These are phyloP conservation scores for Spisula solida DNA, from an alignment of 2,888 invertebrate genomes.

Conservation along the genomic window DNA sequence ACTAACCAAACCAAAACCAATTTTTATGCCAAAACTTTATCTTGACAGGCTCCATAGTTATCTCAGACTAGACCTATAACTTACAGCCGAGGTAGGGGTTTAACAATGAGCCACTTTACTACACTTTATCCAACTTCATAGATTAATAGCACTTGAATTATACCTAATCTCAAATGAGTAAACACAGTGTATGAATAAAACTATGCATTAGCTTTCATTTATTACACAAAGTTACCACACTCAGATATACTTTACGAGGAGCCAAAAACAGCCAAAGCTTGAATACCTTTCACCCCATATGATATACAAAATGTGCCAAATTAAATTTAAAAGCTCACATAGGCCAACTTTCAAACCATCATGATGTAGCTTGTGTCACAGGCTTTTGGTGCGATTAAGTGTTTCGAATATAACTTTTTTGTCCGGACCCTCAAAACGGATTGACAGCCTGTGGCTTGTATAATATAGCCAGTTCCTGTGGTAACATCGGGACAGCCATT, in stretches of 20 bases:
- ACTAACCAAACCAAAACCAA: not conserved
- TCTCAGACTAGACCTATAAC: not conserved
- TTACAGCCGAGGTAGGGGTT: not conserved
- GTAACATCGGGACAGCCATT: too few species aligned
- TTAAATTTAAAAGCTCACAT: too few species aligned
- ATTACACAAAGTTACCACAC: not conserved
- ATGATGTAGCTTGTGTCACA: too few species aligned
- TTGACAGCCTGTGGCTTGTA: too few species aligned
- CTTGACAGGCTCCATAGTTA: not conserved
- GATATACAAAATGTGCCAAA: not conserved
- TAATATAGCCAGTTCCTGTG: too few species aligned
- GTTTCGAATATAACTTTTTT: too few species aligned
- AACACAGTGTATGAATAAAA: not conserved
- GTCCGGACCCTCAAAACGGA: too few species aligned
- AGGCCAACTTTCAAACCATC: too few species aligned
- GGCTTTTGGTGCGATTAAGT: too few species aligned
- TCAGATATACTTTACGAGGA: not conserved
- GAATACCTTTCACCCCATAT: not conserved
- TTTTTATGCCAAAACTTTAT: not conserved
- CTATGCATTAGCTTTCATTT: not conserved
- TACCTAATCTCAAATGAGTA: not conserved
- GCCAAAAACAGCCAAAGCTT: not conserved
- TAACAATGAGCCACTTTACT: conserved; percentile 31
- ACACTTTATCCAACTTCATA: conserved; percentile 26
- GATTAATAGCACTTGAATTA: conserved; percentile 44